These are phyloP conservation scores for Ophion ventricosus DNA, from an alignment of 2,888 invertebrate genomes.

Conservation along the genomic window DNA sequence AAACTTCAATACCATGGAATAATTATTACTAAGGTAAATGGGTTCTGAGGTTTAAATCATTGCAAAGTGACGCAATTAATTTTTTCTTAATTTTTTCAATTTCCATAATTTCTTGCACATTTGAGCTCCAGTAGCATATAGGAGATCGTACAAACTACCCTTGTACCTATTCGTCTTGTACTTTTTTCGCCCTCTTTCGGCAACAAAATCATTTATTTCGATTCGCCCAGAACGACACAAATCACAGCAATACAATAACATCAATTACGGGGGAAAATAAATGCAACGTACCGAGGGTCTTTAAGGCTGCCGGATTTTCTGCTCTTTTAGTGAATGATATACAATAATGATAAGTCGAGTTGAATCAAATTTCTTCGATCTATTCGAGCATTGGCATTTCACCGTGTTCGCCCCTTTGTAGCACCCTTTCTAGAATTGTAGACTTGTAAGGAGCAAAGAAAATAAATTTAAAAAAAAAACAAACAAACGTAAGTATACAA, in stretches of 20 bases:
- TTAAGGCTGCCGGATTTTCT: not conserved
- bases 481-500: not conserved
- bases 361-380: conserved; percentile 8
- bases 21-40: too few relatives aligned
- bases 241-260: not conserved
- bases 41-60: too few relatives aligned
- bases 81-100: too few relatives aligned
- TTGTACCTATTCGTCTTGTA: not conserved
- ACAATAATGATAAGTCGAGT: not conserved
- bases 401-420: not conserved
- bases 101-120: too few relatives aligned
- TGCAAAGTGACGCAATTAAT: too few relatives aligned
- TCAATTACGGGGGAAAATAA: not conserved
- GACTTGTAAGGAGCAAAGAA: conserved; percentile 5
- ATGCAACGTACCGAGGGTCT: not conserved
- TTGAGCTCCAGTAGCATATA: too few relatives aligned
- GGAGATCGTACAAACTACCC: too few relatives aligned
- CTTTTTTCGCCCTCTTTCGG: not conserved
- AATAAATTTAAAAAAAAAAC: conserved; percentile 1
- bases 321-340: not conserved
- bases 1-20: too few relatives aligned
- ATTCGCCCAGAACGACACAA: not conserved
- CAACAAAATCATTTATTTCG: not conserved
- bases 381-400: not conserved
- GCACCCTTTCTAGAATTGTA: conserved; percentile 21